Conservation (phyloP, 2,888 invertebrate genomes). For the Myathropa florea region DNA sequence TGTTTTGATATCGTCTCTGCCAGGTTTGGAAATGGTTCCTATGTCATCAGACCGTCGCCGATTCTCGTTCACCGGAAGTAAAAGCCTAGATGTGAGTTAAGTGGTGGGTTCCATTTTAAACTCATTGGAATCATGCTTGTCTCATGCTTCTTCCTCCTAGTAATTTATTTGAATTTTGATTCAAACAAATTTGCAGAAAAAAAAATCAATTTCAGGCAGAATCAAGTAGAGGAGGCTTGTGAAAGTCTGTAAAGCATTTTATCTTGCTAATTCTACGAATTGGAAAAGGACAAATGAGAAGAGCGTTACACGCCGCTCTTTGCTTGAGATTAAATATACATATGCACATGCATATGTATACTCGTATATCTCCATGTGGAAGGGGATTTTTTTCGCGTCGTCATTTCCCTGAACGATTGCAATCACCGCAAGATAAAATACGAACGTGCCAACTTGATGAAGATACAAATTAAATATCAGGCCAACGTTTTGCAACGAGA, state of each 20-base stretch:
- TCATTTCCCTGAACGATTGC: conserved; percentile 5
- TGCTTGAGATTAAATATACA: neutral
- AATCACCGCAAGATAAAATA: conserved; percentile 24
- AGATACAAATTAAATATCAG: neutral
- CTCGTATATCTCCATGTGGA: neutral
- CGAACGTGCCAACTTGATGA: conserved; percentile 1
- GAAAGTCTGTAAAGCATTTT: neutral
- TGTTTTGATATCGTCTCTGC: neutral
- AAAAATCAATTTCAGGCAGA: neutral
- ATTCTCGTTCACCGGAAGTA: neutral
- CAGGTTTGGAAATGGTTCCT: neutral
- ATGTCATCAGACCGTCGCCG: neutral
- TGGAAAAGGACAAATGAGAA: neutral
- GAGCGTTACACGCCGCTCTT: neutral
- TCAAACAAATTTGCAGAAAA: neutral
- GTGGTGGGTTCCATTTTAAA: too few species aligned
- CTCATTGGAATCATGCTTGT: too few species aligned
- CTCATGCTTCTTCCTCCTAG: too few species aligned
- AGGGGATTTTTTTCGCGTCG: neutral
- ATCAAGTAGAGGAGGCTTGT: neutral
- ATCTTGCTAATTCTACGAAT: neutral
- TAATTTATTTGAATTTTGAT: neutral
- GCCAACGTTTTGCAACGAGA: neutral
- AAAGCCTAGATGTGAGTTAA: neutral
- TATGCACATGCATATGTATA: neutral